Evolutionary conservation across 2,797 vertebrate genomes (phyloP).

Genomic region (Rhinophrynus dorsalis): DNA sequence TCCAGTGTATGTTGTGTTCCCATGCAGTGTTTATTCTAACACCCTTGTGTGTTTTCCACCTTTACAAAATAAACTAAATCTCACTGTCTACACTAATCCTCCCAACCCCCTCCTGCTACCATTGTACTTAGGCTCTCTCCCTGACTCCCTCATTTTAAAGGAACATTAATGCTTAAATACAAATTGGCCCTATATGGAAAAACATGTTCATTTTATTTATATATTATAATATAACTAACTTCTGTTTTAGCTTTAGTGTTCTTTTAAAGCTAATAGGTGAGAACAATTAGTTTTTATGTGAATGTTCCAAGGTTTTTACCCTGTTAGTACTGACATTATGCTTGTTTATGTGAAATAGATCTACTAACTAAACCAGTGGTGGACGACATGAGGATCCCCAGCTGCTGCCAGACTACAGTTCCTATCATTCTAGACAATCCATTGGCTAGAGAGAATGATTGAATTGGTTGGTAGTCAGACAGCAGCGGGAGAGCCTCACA

Average conservation of each 20-base stretch:
- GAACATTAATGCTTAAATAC: too few relatives aligned
- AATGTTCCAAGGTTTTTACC: conserved; percentile 94
- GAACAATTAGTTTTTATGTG: conserved; percentile 49
- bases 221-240: too few relatives aligned
- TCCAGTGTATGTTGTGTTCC: conserved; percentile 79
- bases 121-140: conserved; percentile 89
- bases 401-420: too few relatives aligned
- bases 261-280: conserved; percentile 53
- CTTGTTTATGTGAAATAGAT: conserved; percentile 37
- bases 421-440: too few relatives aligned
- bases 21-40: conserved; percentile 67
- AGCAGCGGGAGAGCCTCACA: too few relatives aligned
- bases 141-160: conserved; percentile 81
- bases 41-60: conserved; percentile 64
- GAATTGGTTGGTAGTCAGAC: too few relatives aligned
- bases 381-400: too few relatives aligned
- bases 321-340: conserved; percentile 62
- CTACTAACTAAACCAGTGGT: conserved; percentile 59
- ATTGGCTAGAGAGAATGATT: too few relatives aligned
- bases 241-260: conserved; percentile 1
- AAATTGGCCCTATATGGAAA: too few relatives aligned
- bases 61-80: conserved; percentile 54
- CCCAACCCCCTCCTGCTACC: conserved; percentile 85
- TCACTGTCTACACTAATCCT: conserved; percentile 58
- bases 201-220: too few relatives aligned